Base-by-base conservation (phyloP, 1,140 invertebrate species). In the Himalopsyche phryganea region DNA sequence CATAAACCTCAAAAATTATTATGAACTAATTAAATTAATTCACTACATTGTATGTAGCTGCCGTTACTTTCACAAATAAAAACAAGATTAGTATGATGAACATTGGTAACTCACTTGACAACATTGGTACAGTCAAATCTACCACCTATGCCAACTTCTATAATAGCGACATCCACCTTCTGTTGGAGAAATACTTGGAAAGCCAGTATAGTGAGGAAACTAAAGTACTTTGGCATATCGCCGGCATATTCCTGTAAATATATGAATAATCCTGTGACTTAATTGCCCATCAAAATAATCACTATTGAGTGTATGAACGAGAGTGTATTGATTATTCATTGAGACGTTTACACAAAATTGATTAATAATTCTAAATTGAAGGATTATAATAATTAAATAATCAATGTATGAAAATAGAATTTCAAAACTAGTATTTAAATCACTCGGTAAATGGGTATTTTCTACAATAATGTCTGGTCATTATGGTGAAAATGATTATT, bases 101-200 rank as follows among this genome's bases (percentile, higher is more conserved):
- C n/a, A n/a, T n/a, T n/a, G n/a, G n/a, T n/a, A 42, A 58, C 64
- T 66, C 78, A 90, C 88, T 83, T 82, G 28, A 98, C 69, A 6
- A 98, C 77, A 80, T 99, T 99, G 1, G 98, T 99, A 63, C 85
- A 89, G 71, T 99, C 98, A 65, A 87, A 87, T 70, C 91, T 84
- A 0, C 98, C 98, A 0, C 98, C 98, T 63, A 99, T 96, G 9
- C 98, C 98, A 41, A 98, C 96, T 80, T 99, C 98, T 6, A 99
- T 70, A 35, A 99, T 85, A 1, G 90, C 91, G 6, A 97, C 95
- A 71, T 99, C 94, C 5, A 96, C 85, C 61, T 92, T 84, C 69
- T 95, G 88, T 49, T 85, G 74, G 0, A 94, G 42, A 73, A 99
- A 98, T 2, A 97, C 76, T 67, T 96, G 84, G 65, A 96, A 91